Base-by-base conservation (phyloP, 2,797 vertebrate genomes). In the Bovichtus diacanthus region DNA sequence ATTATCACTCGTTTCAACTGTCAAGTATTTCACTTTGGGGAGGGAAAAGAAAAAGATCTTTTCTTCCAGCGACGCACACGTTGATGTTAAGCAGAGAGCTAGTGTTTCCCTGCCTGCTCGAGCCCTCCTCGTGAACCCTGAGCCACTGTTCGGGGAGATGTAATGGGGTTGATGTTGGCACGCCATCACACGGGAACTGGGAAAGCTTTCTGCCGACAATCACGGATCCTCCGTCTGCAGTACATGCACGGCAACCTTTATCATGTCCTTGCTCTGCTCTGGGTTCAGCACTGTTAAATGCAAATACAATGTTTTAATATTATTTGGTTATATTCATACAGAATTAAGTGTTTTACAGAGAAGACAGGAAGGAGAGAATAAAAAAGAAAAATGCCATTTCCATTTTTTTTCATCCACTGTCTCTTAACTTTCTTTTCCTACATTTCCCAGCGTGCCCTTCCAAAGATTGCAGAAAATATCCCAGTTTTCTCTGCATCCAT, bases 161-260 rank as follows among this genome's bases (percentile, higher is more conserved):
- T 88, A 86, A 87, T 85, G 77, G 78, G 51, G 90, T 69, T 90
- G 87, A 76, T 84, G 78, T 89, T 90, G 88, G 87, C 90, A 80
- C 71, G 25, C 41, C 54, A 81, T 88, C 80, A 89, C 31, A 85
- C 56, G 36, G 60, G 59, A 77, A 65, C 65, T 64, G 43, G 9
- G 46, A 71, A 83, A 70, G 70, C 53, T 70, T 63, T 74, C 69
- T 60, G 55, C 69, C 31, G 18, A 71, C 80, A 70, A 81, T 84
- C 76, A 78, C 16, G 50, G 63, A 76, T 87, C 81, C 59, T 71
- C 74, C 12, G 25, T 46, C 73, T 58, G 51, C 78, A 34, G 49
- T 16, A n/a, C 55, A 70, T 11, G 56, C 70, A 72, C 70, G 72
- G 43, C 74, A 11, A 72, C 66, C 39, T 80, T 68, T 49, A 63